These are phyloP conservation scores for Catocala fraxini DNA, from an alignment of 2,888 invertebrate species.

Conservation along the genomic window DNA sequence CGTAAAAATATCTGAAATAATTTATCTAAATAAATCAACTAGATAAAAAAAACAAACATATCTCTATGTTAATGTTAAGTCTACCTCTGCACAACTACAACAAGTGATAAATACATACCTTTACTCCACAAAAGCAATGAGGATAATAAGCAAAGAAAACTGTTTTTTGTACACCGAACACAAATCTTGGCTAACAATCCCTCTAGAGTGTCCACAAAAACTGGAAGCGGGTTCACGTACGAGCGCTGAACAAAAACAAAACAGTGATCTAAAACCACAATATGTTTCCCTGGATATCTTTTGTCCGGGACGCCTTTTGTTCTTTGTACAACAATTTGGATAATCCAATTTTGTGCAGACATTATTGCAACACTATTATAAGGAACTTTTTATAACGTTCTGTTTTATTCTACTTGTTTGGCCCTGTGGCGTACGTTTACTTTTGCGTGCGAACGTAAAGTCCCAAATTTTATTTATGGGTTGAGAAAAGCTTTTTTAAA, in stretches of 20 bases:
- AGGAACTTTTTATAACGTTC: no score
- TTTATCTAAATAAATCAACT: no score
- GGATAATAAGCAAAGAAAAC: conserved; percentile 47
- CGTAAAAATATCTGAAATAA: no score
- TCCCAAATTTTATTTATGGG: no score
- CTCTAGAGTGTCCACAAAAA: conserved; percentile 57
- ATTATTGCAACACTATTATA: conserved; percentile 32
- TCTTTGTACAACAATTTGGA: conserved; percentile 52
- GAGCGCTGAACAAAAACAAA: conserved; percentile 57
- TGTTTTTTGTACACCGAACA: conserved; percentile 55
- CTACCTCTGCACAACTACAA: no score
- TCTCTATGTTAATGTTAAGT: background rate
- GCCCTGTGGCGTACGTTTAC: no score
- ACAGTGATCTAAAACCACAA: conserved; percentile 60
- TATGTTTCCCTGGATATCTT: conserved; percentile 60
- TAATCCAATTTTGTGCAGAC: conserved; percentile 56
- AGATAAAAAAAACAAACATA: no score
- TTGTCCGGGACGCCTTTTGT: conserved; percentile 59
- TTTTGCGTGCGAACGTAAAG: no score
- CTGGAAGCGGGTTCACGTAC: conserved; percentile 49
- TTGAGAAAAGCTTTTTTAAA: no score
- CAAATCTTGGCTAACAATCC: conserved; percentile 63
- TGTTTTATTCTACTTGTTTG: no score
- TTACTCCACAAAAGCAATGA: conserved; percentile 52
- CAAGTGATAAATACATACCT: conserved; percentile 15